Evolutionary conservation across 2,888 invertebrate genomes (phyloP), one percentile per base, ranked within the genome.

Genomic region (Fissipunctia ypsillon): DNA sequence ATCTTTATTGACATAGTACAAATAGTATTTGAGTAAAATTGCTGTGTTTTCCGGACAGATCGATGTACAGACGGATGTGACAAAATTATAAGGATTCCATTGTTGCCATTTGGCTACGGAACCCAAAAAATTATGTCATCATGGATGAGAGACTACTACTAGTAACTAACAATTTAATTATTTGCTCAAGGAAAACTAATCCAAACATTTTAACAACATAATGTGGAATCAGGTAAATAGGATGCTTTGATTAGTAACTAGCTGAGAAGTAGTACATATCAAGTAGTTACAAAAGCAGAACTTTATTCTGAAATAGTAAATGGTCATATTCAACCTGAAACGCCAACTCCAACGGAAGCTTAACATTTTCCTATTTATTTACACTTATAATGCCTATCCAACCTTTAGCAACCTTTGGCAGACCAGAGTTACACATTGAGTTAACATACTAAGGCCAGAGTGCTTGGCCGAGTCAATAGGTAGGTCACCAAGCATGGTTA

Each of bases 121-220:
- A 60, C 25, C 10, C 41, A 19, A 25, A 61, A 19, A 61, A 19
- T 10, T 0, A 41, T 41, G 3, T 19, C 19, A 61, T 61, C 6
- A 61, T 25, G 7, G 25, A 28, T 28, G 12, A 22, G 2, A 61
- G 7, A 25, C 3, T 12, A 60, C 19, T 28, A 43, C 14, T 43
- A 22, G 28, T 43, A 43, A 60, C 16, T 19, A 60, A 60, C 31
- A 38, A 56, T 69, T 69, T 28, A 63, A 28, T 67, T 64, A 22
- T 19, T 7, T 28, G 19, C 16, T n/a, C 28, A 41, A 35, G 35
- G 54, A 71, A 69, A 71, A 28, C 45, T 38, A 22, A 35, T 7
- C 6, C 4, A 43, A 63, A 31, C 31, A 61, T 65, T 28, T 19
- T 56, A 35, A 35, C 10, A 19, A 48, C 35, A 16, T 38, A 19